These are phyloP conservation scores for Synaphobranchus kaupii DNA, from an alignment of 2,797 vertebrate genomes.

Conservation along the genomic window DNA sequence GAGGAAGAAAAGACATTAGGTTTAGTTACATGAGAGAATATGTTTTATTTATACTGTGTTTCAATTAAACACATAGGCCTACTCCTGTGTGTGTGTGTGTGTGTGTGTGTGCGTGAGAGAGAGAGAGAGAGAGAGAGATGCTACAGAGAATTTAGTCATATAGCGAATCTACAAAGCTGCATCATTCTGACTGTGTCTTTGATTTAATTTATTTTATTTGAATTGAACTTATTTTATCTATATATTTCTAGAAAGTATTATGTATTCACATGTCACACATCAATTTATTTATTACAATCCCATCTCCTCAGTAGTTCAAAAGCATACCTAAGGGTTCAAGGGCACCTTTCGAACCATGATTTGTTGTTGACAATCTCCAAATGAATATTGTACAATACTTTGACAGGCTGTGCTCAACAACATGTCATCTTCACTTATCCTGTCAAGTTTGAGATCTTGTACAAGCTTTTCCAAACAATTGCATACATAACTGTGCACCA, in stretches of 20 bases:
- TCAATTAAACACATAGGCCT: background rate
- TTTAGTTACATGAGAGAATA: background rate
- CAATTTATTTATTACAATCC: background rate
- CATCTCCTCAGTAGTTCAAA: background rate
- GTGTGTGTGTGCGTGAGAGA: background rate
- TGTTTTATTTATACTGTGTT: background rate
- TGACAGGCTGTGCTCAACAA: background rate
- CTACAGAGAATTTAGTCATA: background rate
- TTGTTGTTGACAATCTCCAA: slow-evolving; percentile 1
- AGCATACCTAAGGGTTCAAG: background rate
- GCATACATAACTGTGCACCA: background rate
- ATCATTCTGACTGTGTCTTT: too few relatives aligned
- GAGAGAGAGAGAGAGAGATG: background rate
- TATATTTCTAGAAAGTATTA: background rate
- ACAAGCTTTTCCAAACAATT: background rate
- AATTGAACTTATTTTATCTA: background rate
- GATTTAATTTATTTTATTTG: too few relatives aligned
- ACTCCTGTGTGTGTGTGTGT: background rate
- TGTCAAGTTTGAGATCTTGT: background rate
- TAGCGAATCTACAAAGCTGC: background rate
- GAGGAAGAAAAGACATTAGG: background rate
- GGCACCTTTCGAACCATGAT: background rate
- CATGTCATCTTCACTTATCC: background rate
- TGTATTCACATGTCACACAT: background rate
- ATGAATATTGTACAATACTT: background rate